Percentiles rank a stretch among this genome's conserved stretches.
These are phyloP conservation scores for Melipona bicolor DNA, from an alignment of 2,888 invertebrate genomes.

Conservation along the genomic window DNA sequence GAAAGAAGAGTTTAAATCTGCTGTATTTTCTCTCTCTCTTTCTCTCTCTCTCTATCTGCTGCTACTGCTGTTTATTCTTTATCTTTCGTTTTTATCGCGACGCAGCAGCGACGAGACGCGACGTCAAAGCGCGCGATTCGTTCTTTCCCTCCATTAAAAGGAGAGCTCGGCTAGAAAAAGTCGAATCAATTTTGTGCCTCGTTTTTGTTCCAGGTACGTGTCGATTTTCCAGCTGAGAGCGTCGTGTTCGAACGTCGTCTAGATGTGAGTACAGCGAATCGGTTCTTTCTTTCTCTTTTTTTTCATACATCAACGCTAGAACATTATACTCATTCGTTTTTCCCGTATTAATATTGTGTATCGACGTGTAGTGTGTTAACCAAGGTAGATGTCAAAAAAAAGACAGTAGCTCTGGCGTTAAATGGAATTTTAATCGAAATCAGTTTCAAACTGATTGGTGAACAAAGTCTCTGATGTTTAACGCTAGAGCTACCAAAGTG, in stretches of 20 bases:
- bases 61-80: not conserved
- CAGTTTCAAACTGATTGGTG: not conserved
- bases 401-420: too few species aligned
- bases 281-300: not conserved
- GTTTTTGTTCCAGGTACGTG: constrained; percentile 45
- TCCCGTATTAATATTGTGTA: too few species aligned
- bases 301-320: not conserved
- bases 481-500: too few species aligned
- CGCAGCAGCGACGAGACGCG: not conserved
- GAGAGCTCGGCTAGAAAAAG: not conserved
- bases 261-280: constrained; percentile 12
- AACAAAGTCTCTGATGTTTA: not conserved
- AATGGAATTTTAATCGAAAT: not conserved
- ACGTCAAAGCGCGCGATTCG: not conserved
- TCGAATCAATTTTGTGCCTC: constrained; percentile 2
- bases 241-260: not conserved
- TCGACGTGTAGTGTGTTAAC: not conserved
- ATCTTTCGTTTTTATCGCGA: not conserved
- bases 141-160: not conserved
- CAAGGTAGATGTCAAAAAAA: too few species aligned
- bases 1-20: not conserved
- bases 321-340: not conserved
- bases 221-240: not conserved
- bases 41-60: not conserved
- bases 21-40: not conserved